Evolutionary conservation across 2,113 vertebrate species (phyloP), one percentile per base, ranked within the genome.

Genomic region (Gymnogyps californianus): DNA sequence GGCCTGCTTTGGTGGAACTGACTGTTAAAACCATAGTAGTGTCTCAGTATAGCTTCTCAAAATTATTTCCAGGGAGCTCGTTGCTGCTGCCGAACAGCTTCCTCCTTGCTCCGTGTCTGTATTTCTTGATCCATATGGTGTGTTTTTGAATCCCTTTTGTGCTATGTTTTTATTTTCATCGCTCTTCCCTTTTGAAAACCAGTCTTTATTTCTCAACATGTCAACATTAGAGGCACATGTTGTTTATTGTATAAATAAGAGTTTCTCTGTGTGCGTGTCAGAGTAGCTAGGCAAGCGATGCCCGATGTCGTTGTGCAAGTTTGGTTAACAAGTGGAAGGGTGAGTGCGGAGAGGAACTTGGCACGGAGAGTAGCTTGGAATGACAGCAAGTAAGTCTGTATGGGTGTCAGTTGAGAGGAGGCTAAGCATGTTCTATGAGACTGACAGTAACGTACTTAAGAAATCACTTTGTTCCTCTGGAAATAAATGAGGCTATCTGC

Each of bases 181-280:
- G 1, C 1, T 19, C 18, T 80, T 55, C 40, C 16, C 31, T 19
- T 81, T 93, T 44, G 49, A 54, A 61, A 74, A 9, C 3, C 4
- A 17, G 34, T 40, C 31, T 83, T 52, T 9, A 13, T 52, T 90
- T 81, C 61, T 36, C 4, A 0, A 0, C 10, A 7, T 49, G 31
- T 84, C 25, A 66, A 7, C 51, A 20, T 18, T 16, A 36, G 67
- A 61, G 31, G 49, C 36, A 38, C 18, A 2, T 20, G 25, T 42
- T 89, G 47, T 59, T 65, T 54, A 11, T 49, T 77, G 38, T 81
- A 46, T 87, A 62, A 83, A 11, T 4, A 57, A 22, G 55, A 47
- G 34, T 61, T 91, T 29, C 18, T 76, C 36, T 42, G 34, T 17
- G 66, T 61, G 67, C 12, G 3, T n/a, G 16, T 36, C 28, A 17